Evolutionary conservation across 1,140 invertebrate species (phyloP).

Genomic region (Drosophila tristis): DNA sequence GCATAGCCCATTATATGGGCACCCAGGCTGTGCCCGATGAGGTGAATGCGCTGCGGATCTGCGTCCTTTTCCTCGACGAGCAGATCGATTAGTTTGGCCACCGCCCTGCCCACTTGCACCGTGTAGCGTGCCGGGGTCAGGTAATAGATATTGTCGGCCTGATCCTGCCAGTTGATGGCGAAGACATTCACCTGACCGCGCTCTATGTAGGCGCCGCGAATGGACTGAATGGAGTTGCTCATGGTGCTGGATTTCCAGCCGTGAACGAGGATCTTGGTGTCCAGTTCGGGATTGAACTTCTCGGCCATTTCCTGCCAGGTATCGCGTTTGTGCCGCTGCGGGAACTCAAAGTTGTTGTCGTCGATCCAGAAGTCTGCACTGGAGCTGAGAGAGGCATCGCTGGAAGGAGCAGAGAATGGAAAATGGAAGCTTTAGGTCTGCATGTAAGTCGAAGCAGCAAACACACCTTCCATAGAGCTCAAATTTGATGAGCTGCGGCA

Average conservation of each 20-base stretch:
- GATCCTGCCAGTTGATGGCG: conserved; percentile 88
- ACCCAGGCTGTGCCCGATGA: conserved; percentile 94
- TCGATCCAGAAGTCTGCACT: conserved; percentile 64
- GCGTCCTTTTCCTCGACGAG: conserved; percentile 85
- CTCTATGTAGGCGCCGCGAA: conserved; percentile 85
- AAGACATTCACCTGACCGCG: conserved; percentile 88
- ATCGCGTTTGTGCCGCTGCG: conserved; percentile 73
- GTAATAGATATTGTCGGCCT: conserved; percentile 88
- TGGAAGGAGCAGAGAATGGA: conserved; percentile 3
- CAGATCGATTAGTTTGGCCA: conserved; percentile 87
- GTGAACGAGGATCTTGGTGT: conserved; percentile 68
- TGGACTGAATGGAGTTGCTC: conserved; percentile 72
- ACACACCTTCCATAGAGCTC: conserved; percentile 81
- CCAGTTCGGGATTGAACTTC: conserved; percentile 62
- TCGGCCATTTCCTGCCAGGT: conserved; percentile 82
- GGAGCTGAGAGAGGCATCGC: conserved; percentile 41
- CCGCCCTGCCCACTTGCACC: conserved; percentile 86
- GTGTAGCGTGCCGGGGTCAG: conserved; percentile 88
- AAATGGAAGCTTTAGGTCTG: neutral
- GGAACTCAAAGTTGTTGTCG: conserved; percentile 72
- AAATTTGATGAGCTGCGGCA: conserved; percentile 78
- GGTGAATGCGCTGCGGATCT: conserved; percentile 86
- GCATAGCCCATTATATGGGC: conserved; percentile 95
- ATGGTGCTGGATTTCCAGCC: conserved; percentile 78
- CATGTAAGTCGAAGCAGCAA: too few relatives aligned